Base-by-base conservation (phyloP, 1,140 invertebrate genomes). In the Sweltsa coloradensis region DNA sequence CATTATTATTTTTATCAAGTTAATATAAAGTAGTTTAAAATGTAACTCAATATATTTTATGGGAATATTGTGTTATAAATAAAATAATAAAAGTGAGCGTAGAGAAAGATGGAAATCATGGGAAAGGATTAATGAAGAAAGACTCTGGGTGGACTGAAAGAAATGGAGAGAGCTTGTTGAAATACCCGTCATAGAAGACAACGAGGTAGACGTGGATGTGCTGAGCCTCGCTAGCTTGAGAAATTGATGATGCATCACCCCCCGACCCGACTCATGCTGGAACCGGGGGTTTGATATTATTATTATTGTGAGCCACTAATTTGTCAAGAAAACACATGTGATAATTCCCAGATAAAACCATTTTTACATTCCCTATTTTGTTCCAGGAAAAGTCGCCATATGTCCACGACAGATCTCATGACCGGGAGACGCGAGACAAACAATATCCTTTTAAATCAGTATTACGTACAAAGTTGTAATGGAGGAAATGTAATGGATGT, bases 371-470 rank as follows among this genome's bases (percentile, higher is more conserved):
- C 11, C 51, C 41, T 53, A 52, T 52, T 53, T 66, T 58, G 56
- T 73, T 72, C 56, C 67, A 82, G 79, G 79, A 83, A 61, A 78
- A 81, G 59, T 82, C 79, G 19, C 79, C 79, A 21, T 80, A 81
- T 55, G 55, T 62, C 16, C 67, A 73, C 53, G 74, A 76, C 53
- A 60, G 76, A 57, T 79, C 79, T 41, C 75, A 81, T 51, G 80
- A 83, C 51, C 68, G 71, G 50, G 78, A 81, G 62, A 68, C 70
- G 44, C 67, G 80, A 59, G 80, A 83, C 51, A 83, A 83, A 78
- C 79, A 83, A 83, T 83, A 83, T 83, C 81, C 79, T 82, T 82
- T n/a, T n/a, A n/a, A n/a, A n/a, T n/a, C n/a, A n/a, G n/a, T n/a
- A n/a, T n/a, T n/a, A n/a, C n/a, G n/a, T n/a, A n/a, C n/a, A n/a